Percentiles rank a stretch among this genome's conserved stretches.
These are phyloP conservation scores for Cetonia aurata DNA, from an alignment of 2,888 invertebrate genomes.

Conservation along the genomic window DNA sequence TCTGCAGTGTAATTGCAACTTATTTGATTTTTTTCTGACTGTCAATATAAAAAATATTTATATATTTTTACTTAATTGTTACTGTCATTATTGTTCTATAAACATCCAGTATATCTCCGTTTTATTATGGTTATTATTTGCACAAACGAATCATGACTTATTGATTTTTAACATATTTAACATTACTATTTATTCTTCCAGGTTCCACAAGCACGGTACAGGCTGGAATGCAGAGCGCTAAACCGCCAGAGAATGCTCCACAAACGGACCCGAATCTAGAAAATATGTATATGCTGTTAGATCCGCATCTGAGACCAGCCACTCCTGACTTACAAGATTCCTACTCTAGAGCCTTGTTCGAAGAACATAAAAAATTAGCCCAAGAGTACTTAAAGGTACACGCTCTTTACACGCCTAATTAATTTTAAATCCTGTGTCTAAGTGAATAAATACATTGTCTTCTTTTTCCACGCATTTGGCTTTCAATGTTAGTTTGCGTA, in stretches of 20 bases:
- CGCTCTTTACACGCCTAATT: conserved; percentile 6
- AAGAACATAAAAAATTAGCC: conserved; percentile 89
- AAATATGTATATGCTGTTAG: conserved; percentile 69
- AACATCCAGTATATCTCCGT: no score
- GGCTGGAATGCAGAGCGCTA: conserved; percentile 59
- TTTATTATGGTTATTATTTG: no score
- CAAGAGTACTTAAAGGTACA: conserved; percentile 87
- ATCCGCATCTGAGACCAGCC: conserved; percentile 85
- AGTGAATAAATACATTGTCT: no score
- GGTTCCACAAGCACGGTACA: conserved; percentile 58
- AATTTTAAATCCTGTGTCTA: no score
- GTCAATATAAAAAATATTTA: no score
- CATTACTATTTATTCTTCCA: conserved; percentile 46
- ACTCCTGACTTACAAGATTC: conserved; percentile 83
- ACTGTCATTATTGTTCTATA: no score
- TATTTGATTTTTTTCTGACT: no score
- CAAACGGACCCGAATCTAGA: conserved; percentile 71
- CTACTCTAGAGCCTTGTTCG: conserved; percentile 87
- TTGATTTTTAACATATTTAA: not conserved
- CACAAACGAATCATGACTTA: not conserved
- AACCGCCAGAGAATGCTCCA: conserved; percentile 49
- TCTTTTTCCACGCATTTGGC: conserved; percentile 33
- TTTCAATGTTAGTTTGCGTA: no score
- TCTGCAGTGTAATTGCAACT: no score
- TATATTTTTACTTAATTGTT: no score